Percentiles rank a stretch among this genome's conserved stretches.
phyloP scores from a whole-genome alignment of 2,797 vertebrate genomes.

The Melanotaenia parkinsoni region DNA sequence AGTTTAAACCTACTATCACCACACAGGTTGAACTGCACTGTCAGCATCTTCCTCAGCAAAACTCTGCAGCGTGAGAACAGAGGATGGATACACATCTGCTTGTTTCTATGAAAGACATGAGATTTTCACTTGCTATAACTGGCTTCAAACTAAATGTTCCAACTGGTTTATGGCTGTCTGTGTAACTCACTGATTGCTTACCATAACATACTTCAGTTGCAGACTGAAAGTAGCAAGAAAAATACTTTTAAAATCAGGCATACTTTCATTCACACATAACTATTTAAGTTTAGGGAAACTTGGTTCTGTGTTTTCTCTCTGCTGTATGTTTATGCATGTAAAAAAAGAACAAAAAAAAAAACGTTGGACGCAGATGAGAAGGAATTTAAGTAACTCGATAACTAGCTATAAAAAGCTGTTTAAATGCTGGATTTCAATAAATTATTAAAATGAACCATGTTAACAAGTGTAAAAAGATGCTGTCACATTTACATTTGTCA shows the following conservation, averaged over 20 bases:
- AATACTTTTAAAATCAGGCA: no score
- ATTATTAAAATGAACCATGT: conserved; percentile 28
- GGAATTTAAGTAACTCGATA: conserved; percentile 15
- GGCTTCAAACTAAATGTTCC: no score
- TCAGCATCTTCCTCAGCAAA: conserved; percentile 63
- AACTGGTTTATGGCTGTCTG: not conserved
- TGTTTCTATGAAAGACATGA: conserved; percentile 6
- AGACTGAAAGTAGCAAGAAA: conserved; percentile 2
- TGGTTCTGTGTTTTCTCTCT: conserved; percentile 9
- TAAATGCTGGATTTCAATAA: conserved; percentile 17
- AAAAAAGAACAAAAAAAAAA: conserved; percentile 14
- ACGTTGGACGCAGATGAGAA: conserved; percentile 9
- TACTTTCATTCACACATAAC: not conserved
- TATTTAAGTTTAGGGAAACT: not conserved
- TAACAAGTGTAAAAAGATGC: conserved; percentile 8
- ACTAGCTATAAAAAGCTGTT: conserved; percentile 5
- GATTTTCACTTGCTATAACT: not conserved
- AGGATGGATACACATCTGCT: conserved; percentile 8
- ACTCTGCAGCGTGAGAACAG: conserved; percentile 8
- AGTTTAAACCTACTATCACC: conserved; percentile 30
- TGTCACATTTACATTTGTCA: not conserved
- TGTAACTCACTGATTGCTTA: not conserved
- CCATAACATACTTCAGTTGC: not conserved
- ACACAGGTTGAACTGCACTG: conserved; percentile 49
- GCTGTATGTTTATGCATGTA: conserved; percentile 8